phyloP scores from a whole-genome alignment of 2,113 vertebrate genomes.

The Chrysemys picta region DNA sequence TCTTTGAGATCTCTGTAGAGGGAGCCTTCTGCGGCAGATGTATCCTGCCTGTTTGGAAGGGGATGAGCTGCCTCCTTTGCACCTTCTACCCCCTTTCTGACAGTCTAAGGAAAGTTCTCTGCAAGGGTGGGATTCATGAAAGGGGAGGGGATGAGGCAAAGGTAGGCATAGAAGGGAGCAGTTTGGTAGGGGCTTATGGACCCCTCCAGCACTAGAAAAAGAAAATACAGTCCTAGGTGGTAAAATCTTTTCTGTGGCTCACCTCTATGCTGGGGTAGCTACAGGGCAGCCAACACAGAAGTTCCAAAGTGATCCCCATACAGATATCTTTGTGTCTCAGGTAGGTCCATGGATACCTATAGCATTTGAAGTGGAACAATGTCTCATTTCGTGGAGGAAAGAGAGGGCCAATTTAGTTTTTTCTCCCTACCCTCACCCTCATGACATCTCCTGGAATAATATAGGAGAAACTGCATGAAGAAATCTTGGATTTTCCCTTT shows the following conservation, averaged over 20 bases:
- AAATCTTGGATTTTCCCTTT: not conserved
- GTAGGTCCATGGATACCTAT: not conserved
- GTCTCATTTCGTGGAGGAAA: not conserved
- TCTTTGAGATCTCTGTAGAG: not conserved
- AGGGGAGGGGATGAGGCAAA: not conserved
- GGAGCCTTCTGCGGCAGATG: not conserved
- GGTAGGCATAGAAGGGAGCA: fast-evolving
- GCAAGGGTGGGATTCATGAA: not conserved
- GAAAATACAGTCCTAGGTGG: not conserved
- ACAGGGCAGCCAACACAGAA: not conserved
- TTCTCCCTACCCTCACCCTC: not conserved
- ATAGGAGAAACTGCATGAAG: not conserved
- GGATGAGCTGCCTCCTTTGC: not conserved
- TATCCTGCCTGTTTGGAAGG: not conserved
- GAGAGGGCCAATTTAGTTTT: fast-evolving
- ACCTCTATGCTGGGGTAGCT: not conserved
- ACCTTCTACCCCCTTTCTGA: not conserved
- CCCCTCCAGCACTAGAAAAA: not conserved
- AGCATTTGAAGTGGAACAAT: not conserved
- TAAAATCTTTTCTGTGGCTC: fast-evolving
- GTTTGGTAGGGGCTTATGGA: not conserved
- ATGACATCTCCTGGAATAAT: fast-evolving
- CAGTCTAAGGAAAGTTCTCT: not conserved
- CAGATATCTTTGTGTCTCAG: not conserved
- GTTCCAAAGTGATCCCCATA: not conserved